phyloP scores from a whole-genome alignment of 2,888 invertebrate species.

The Brenthis hecate region DNA sequence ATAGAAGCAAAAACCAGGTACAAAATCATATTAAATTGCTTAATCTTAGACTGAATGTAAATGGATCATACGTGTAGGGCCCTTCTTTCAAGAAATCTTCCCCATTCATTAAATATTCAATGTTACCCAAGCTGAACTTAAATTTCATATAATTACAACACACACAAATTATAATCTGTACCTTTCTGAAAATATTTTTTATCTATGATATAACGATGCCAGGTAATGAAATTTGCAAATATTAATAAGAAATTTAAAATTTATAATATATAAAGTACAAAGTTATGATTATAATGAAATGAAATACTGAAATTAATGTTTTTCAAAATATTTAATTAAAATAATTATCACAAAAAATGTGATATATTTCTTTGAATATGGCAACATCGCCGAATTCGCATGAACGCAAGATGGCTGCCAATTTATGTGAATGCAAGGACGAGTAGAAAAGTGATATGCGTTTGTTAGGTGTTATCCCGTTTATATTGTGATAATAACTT shows the following conservation, averaged over 20 bases:
- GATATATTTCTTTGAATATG: slow-evolving; percentile 39
- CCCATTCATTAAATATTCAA: too few relatives aligned
- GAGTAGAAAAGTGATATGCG: slow-evolving; percentile 74
- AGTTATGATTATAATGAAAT: neutral
- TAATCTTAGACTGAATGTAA: too few relatives aligned
- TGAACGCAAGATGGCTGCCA: slow-evolving; percentile 81
- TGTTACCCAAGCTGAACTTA: too few relatives aligned
- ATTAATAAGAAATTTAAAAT: neutral
- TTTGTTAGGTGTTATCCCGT: slow-evolving; percentile 66
- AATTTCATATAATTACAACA: neutral
- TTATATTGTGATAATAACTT: slow-evolving; percentile 71
- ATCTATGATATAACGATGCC: neutral
- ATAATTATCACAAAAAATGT: neutral
- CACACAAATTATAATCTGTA: neutral
- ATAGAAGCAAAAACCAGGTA: too few relatives aligned
- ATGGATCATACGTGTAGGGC: too few relatives aligned
- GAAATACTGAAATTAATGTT: neutral
- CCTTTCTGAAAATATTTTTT: neutral
- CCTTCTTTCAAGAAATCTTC: too few relatives aligned
- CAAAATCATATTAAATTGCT: too few relatives aligned
- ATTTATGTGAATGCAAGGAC: slow-evolving; percentile 81
- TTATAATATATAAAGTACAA: neutral
- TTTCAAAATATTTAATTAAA: neutral
- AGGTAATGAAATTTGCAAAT: neutral
- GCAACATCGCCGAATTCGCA: slow-evolving; percentile 64